phyloP scores from a whole-genome alignment of 2,113 vertebrate genomes.

The Percopsis transmontana region DNA sequence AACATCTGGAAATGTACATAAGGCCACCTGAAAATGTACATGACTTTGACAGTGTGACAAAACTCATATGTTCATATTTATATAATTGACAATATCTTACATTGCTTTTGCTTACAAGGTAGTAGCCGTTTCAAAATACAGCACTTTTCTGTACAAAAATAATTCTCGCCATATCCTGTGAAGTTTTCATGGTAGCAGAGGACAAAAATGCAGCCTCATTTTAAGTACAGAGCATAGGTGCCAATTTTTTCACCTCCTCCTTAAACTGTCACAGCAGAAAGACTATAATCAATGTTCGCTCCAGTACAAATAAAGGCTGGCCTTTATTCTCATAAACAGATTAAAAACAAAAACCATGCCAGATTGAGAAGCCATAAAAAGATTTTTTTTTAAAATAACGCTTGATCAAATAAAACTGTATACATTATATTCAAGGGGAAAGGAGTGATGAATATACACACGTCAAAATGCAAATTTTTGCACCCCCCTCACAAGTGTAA shows the following conservation, averaged over 20 bases:
- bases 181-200: conserved; percentile 85
- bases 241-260: conserved; percentile 35
- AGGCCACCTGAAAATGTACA: conserved; percentile 99
- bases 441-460: conserved; percentile 97
- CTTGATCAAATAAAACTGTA: conserved; percentile 97
- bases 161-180: conserved; percentile 90
- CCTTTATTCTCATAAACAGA: conserved; percentile 83
- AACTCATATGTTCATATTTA: conserved; percentile 97
- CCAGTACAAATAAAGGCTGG: conserved; percentile 92
- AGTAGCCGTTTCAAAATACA: conserved; percentile 97
- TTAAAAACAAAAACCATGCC: conserved; percentile 91
- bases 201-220: conserved; percentile 82
- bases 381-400: conserved; percentile 89
- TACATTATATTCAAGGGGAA: conserved; percentile 95
- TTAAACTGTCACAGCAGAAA: conserved; percentile 83
- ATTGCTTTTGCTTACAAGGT: conserved; percentile 93
- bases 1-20: conserved; percentile 99
- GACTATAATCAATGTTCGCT: conserved; percentile 88
- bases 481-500: conserved; percentile 85
- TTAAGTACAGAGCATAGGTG: conserved; percentile 80
- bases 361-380: conserved; percentile 94
- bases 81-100: conserved; percentile 99
- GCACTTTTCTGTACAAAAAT: conserved; percentile 99
- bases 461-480: conserved; percentile 93
- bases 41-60: conserved; percentile 97